Percentiles rank a stretch among this genome's conserved stretches.
Evolutionary conservation across 2,888 invertebrate genomes (phyloP).

Genomic region (Crocallis elinguaria): DNA sequence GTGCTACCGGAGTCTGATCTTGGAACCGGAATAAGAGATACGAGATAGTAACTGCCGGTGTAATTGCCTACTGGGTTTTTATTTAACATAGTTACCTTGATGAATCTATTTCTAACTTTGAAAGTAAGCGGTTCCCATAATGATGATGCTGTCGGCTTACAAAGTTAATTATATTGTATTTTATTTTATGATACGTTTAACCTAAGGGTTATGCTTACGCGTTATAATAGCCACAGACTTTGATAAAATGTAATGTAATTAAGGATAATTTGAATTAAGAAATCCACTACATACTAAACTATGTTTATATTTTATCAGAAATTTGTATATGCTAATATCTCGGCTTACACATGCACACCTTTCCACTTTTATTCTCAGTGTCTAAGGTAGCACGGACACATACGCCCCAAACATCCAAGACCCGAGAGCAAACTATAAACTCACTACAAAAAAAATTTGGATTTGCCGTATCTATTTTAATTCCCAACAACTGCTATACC

Average conservation of each 20-base stretch:
- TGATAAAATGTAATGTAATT: conserved; percentile 9
- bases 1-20: conserved; percentile 59
- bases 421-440: background rate
- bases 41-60: conserved; percentile 39
- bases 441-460: too few species aligned
- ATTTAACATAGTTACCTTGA: conserved; percentile 35
- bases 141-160: conserved; percentile 15
- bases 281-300: too few species aligned
- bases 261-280: conserved; percentile 6
- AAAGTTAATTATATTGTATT: conserved; percentile 19
- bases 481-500: background rate
- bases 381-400: too few species aligned
- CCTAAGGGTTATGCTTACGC: background rate
- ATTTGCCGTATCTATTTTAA: background rate
- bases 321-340: too few species aligned
- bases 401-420: too few species aligned
- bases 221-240: background rate
- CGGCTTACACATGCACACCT: too few species aligned
- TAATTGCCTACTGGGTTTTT: conserved; percentile 45
- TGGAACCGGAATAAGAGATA: conserved; percentile 57
- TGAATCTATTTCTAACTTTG: conserved; percentile 32
- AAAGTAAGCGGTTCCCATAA: conserved; percentile 24
- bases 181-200: conserved; percentile 15
- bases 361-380: too few species aligned
- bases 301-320: too few species aligned